Base-by-base conservation (phyloP, 2,888 invertebrate genomes). In the Melanchra persicariae region DNA sequence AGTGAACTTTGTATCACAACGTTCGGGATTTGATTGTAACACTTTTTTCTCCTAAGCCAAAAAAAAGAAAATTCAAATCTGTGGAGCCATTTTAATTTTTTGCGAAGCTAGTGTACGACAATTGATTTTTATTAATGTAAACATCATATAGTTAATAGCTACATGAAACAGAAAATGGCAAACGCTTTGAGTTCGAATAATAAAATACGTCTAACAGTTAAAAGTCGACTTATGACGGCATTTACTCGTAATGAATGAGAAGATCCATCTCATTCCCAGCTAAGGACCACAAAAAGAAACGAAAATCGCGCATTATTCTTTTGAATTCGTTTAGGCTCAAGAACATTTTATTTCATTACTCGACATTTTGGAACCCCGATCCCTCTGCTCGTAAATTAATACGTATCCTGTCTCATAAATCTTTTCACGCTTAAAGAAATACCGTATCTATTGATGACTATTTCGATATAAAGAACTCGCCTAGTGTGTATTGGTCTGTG, bases 341-440 rank as follows among this genome's bases (percentile, higher is more conserved):
- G n/a, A 58, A 72, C 60, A 63, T 51, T 73, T 73, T 72, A 74
- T 82, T 81, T 66, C 72, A 63, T 82, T 75, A 66, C 71, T 64
- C 67, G 61, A 60, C 69, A 59, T 70, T 70, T 68, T 69, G 37
- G 71, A 82, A 74, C 80, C 77, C 52, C 52, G 67, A 69, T 75
- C 66, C 70, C 47, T 58, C 22, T 60, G 70, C 58, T 70, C 77
- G 72, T 83, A 83, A 83, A 83, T 83, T 83, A 83, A 81, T 64
- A 70, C 68, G 66, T 67, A 73, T 73, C 71, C 80, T 73, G 83
- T 77, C 71, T 59, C 73, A 78, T 83, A 83, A 83, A 83, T 83
- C 83, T 69, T 65, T 82, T 52, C 22, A 70, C 73, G 64, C 63
- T 57, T 60, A 70, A 66, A 82, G 74, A 70, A 80, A 77, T 77